Evolutionary conservation across 1,140 invertebrate genomes (phyloP), one percentile per base, ranked within the genome.

Genomic region (Chlorops oryzae): DNA sequence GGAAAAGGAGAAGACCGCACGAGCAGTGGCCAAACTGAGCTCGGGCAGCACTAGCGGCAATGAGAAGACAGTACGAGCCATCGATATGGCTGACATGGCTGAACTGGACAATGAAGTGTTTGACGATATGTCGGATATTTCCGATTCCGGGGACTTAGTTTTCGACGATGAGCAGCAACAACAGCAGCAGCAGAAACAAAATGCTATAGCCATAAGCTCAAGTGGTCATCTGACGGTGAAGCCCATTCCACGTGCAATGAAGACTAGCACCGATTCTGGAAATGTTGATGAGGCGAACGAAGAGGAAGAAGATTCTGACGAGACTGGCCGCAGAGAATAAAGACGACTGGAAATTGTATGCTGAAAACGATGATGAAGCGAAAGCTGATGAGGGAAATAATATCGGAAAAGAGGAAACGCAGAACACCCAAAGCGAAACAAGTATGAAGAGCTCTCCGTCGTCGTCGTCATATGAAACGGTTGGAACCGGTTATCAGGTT

Each of bases 1-100:
- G 50, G 92, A 96, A 62, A 85, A 88, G 49, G 82, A 83, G 62
- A 79, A 77, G 24, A 82, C 81, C 2, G 80, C 81, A 0, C 75
- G 79, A 12, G 81, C 81, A 10, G 80, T 83, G 47, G 82, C 82
- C 5, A 75, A 81, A 50, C 65, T 83, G 1, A 78, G 79, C 32
- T 80, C 80, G 22, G 76, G 77, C 42, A 77, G 75, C 53, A 74
- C 69, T 32, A 74, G 73, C 48, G 74, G 65, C 22, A 65, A 72
- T 18, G 59, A 63, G 38, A 54, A 58, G 2, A 72, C 67, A 3
- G 59, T 64, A 3, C 47, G 61, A 2, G 57, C 61, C 1, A 58
- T 56, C 0, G 62, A 65, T 35, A 7, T 65, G 0, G 27, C 56
- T 2, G 65, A 72, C 13, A 47, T 47, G 1, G 65, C 51, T 0